phyloP scores from a whole-genome alignment of 2,113 vertebrate genomes.

The Speoplatyrhinus poulsoni region DNA sequence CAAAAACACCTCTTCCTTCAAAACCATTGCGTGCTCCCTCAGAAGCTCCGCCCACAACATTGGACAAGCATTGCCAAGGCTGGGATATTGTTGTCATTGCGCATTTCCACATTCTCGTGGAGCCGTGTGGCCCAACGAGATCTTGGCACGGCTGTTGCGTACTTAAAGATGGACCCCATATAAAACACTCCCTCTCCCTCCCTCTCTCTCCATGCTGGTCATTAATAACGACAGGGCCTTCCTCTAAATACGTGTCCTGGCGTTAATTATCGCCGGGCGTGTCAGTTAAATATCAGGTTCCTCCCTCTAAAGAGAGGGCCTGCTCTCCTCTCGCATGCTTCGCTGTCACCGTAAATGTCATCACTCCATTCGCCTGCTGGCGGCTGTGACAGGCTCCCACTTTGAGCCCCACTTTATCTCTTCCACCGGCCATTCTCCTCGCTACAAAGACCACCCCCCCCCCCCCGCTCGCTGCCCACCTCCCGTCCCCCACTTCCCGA shows the following conservation, averaged over 20 bases:
- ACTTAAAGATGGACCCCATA: slow-evolving; percentile 81
- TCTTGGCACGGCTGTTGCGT: background rate
- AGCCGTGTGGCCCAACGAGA: background rate
- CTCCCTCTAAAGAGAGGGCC: slow-evolving; percentile 83
- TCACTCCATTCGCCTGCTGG: slow-evolving; percentile 87
- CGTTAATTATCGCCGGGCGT: slow-evolving; percentile 89
- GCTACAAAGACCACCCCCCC: slow-evolving; percentile 84
- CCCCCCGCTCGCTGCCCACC: slow-evolving; percentile 51
- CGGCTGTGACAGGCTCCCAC: slow-evolving; percentile 84
- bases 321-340: slow-evolving; percentile 83
- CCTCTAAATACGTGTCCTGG: slow-evolving; percentile 84
- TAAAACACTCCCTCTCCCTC: slow-evolving; percentile 46
- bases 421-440: slow-evolving; percentile 86
- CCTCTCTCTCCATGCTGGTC: slow-evolving; percentile 73
- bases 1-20: too few relatives aligned
- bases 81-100: too few relatives aligned
- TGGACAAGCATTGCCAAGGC: too few relatives aligned
- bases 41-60: too few relatives aligned
- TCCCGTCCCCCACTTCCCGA: slow-evolving; percentile 75
- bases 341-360: slow-evolving; percentile 96
- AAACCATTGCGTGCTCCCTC: too few relatives aligned
- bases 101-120: background rate
- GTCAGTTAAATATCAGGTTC: slow-evolving; percentile 96
- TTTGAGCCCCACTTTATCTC: slow-evolving; percentile 92
- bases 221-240: slow-evolving; percentile 85